Conservation (phyloP, 2,888 invertebrate species). For the Ichneumoninae sp. region DNA sequence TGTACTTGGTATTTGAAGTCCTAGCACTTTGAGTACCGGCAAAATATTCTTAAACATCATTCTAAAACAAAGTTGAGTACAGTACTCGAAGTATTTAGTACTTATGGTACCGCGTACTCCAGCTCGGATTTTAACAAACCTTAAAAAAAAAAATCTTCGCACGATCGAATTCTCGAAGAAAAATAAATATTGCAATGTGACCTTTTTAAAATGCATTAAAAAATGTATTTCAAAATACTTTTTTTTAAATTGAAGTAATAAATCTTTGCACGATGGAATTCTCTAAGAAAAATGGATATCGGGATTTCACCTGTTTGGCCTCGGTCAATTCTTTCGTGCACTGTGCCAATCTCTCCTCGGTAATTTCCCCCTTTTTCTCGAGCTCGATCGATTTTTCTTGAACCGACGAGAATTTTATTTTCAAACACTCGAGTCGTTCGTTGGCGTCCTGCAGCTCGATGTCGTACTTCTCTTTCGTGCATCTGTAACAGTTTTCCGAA, state of each 20-base stretch:
- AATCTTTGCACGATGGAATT: background rate
- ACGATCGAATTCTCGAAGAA: slow-evolving; percentile 6
- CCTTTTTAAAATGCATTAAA: slow-evolving; percentile 85
- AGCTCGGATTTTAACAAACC: background rate
- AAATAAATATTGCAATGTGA: slow-evolving; percentile 42
- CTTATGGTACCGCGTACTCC: too few relatives aligned
- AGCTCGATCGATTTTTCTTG: slow-evolving; percentile 88
- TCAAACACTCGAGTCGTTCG: slow-evolving; percentile 88
- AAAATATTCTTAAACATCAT: too few relatives aligned
- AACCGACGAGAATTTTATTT: slow-evolving; percentile 88
- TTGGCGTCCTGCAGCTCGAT: slow-evolving; percentile 89
- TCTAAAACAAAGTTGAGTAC: too few relatives aligned
- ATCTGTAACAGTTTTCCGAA: slow-evolving; percentile 84
- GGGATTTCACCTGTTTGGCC: slow-evolving; percentile 86
- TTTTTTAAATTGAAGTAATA: background rate
- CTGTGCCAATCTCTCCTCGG: slow-evolving; percentile 88
- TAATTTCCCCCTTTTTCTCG: slow-evolving; percentile 87
- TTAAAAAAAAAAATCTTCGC: too few relatives aligned
- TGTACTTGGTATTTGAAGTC: too few relatives aligned
- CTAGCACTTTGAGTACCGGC: too few relatives aligned
- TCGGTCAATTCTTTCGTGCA: slow-evolving; percentile 89
- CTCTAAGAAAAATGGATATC: slow-evolving; percentile 7
- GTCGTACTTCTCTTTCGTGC: slow-evolving; percentile 91
- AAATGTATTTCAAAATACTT: background rate
- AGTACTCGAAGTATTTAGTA: too few relatives aligned